Evolutionary conservation across 2,888 invertebrate species (phyloP).

Genomic region (Acanthosepion pharaonis): DNA sequence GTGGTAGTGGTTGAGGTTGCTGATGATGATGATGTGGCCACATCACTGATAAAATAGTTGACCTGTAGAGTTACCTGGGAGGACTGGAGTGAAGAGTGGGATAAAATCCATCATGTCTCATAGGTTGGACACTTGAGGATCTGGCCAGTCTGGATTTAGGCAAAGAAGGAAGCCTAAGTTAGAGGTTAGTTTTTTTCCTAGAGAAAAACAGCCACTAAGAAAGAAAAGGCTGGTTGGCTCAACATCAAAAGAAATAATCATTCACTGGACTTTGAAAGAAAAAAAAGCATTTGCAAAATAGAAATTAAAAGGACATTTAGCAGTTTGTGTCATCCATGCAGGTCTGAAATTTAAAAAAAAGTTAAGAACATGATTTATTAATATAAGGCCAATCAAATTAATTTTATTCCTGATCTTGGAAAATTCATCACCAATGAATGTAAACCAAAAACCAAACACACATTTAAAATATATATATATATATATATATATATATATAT

Average conservation of each 20-base stretch:
- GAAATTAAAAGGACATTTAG: no score
- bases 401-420: no score
- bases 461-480: no score
- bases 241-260: neutral
- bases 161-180: constrained; percentile 41
- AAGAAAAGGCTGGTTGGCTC: neutral
- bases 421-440: no score
- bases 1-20: neutral
- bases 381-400: no score
- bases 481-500: no score
- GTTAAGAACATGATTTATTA: no score
- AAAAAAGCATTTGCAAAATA: neutral
- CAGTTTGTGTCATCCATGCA: no score
- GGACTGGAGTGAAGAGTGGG: constrained; percentile 34
- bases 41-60: neutral
- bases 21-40: neutral
- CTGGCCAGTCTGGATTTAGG: constrained; percentile 23
- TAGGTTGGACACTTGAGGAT: constrained; percentile 47
- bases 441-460: no score
- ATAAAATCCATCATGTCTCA: constrained; percentile 43
- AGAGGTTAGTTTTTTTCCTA: neutral
- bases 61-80: constrained; percentile 43
- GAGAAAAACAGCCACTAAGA: neutral
- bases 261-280: neutral
- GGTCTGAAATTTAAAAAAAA: no score